Base-by-base conservation (phyloP, 2,888 invertebrate genomes). In the Alentia gelatinosa region DNA sequence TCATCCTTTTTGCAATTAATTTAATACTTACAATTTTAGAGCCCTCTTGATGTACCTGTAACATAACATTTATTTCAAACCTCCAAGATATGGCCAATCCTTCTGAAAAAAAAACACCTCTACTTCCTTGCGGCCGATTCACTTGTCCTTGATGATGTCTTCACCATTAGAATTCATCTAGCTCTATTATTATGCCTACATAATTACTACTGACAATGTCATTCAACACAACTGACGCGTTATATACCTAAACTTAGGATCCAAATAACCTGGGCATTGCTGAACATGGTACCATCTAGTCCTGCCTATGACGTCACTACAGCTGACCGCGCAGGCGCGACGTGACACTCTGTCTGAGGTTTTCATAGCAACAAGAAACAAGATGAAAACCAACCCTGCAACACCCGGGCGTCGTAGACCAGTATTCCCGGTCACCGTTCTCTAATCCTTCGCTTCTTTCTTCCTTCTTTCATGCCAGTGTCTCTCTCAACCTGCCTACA, bases 251-350 rank as follows among this genome's bases (percentile, higher is more conserved):
- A 86, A 33, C 23, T 7, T 15, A 35, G 15, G 79, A 15, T 37
- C 9, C 47, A 42, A 1, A 26, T 47, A 47, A 86, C 50, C 26
- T 47, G 50, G 86, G 86, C 47, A 42, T 86, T 86, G 86, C 86
- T 26, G 30, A 33, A 19, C 86, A 42, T 50, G 50, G 30, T 23
- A 42, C 0, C 86, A 33, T 33, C 86, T 86, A 86, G 86, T 26
- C 47, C 86, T 35, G 19, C 26, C 42, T 86, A 50, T 86, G 86
- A 42, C 42, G 47, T 86, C 47, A 86, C 86, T 86, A 86, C 86
- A 86, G 86, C 86, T 86, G 42, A 86, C 86, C 86, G 86, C 86
- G 42, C 86, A 86, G 86, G 86, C 86, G 86, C 86, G 47, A 86
- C 86, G 26, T 23, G 86, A 5, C 47, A 86, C 86, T 86, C 86